Evolutionary conservation across 2,113 vertebrate genomes (phyloP).

Genomic region (Picathartes gymnocephalus): DNA sequence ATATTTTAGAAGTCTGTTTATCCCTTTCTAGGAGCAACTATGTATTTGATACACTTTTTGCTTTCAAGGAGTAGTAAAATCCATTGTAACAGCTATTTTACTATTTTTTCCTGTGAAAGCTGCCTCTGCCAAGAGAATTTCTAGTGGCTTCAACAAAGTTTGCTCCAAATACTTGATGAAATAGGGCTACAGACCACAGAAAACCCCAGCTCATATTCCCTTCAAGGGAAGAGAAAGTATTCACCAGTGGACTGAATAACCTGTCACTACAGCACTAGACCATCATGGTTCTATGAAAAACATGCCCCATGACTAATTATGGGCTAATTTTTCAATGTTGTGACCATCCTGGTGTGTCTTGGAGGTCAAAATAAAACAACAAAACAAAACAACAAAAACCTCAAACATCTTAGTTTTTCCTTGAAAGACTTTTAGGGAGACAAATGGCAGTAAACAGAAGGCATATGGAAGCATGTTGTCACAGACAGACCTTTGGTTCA

Average conservation of each 20-base stretch:
- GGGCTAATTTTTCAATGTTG: not conserved
- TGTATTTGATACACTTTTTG: not conserved
- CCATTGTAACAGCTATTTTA: not conserved
- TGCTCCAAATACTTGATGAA: not conserved
- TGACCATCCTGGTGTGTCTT: not conserved
- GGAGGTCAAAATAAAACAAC: not conserved
- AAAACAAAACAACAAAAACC: not conserved
- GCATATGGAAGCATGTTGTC: rapidly evolving
- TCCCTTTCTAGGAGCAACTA: not conserved
- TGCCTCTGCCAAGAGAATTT: not conserved
- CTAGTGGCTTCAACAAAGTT: not conserved
- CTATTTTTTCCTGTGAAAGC: not conserved
- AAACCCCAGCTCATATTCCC: not conserved
- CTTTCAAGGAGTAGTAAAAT: not conserved
- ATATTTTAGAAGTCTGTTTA: not conserved
- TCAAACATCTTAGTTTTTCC: not conserved
- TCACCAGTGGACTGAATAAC: not conserved
- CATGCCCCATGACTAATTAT: not conserved
- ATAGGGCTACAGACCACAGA: not conserved
- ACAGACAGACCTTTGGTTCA: not conserved
- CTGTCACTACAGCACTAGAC: not conserved
- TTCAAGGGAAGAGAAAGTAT: not conserved
- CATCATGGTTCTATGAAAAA: not conserved
- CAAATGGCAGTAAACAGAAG: not conserved
- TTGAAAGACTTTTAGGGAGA: not conserved